Percentiles rank a stretch among this genome's conserved stretches.
phyloP scores from a whole-genome alignment of 2,113 vertebrate genomes.

The Acanthisitta chloris region DNA sequence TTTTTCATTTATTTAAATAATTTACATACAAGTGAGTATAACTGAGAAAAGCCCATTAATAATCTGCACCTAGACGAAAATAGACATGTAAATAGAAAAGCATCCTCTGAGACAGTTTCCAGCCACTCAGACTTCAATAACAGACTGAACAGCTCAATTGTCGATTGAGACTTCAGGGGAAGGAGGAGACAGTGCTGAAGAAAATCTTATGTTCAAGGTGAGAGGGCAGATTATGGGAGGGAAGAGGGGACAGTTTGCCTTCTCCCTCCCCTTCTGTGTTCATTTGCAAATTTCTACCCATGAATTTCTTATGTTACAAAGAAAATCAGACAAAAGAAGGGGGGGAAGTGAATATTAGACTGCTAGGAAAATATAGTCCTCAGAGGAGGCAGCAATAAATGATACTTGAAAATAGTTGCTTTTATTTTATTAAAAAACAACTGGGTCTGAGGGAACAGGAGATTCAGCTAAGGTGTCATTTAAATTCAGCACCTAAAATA shows the following conservation, averaged over 20 bases:
- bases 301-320: not conserved
- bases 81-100: not conserved
- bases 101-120: not conserved
- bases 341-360: rapidly evolving
- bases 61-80: not conserved
- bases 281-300: not conserved
- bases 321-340: not conserved
- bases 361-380: not conserved
- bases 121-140: not conserved
- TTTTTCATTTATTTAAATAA: not conserved
- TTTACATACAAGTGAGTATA: not conserved
- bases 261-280: not conserved
- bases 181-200: not conserved
- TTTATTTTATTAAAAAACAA: not conserved
- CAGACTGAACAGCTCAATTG: not conserved
- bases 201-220: not conserved
- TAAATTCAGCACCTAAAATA: not conserved
- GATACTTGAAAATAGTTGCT: not conserved
- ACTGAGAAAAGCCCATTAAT: not conserved
- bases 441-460: not conserved
- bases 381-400: not conserved
- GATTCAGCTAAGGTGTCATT: not conserved
- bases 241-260: not conserved
- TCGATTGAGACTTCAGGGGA: not conserved
- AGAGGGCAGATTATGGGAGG: not conserved